Evolutionary conservation across 1,140 invertebrate genomes (phyloP), one percentile per base, ranked within the genome.

Genomic region (Pinna nobilis): DNA sequence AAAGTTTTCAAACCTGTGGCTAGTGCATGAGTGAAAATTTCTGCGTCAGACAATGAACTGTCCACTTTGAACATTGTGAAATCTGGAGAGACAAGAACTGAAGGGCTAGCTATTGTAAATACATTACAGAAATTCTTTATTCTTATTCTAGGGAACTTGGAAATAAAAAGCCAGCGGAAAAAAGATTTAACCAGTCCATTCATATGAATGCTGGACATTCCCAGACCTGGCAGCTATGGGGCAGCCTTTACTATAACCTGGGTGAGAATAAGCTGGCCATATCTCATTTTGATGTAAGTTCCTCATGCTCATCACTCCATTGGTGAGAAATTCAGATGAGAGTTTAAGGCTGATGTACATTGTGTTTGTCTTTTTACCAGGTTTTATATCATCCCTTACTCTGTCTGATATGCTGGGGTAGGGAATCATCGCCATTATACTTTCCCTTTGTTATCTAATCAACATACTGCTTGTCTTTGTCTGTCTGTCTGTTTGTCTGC

Each of bases 111-210:
- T 18, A 20, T 18, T 0, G 3, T 47, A 20, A 18, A 47, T 20
- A 47, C 5, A 6, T 47, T 13, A 13, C 11, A 44, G 11, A n/a
- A 13, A 1, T 44, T 13, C 41, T 37, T 53, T 13, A 3, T 39
- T 47, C n/a, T 32, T 32, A 60, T 69, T 73, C 0, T 73, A 85
- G 80, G 69, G 85, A 85, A 53, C 55, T 86, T 32, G 84, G 85
- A 18, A 85, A 86, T 59, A 47, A 82, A 20, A 74, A 76, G 41
- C 79, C 79, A 61, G 81, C 85, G 3, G 50, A 70, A 47, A 72
- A 59, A 35, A 76, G 76, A 47, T 86, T 86, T 79, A 84, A 86
- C 63, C 80, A 84, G 49, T 84, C 82, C 1, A 51, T 85, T 23
- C 60, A 53, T 1, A 63, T 84, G n/a, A 80, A 82, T 35, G 69